A percentile compares a stretch with the other conserved stretches of the same genome.
Evolutionary conservation across 2,797 vertebrate genomes (phyloP).

Genomic region (Apogon hyalosoma): DNA sequence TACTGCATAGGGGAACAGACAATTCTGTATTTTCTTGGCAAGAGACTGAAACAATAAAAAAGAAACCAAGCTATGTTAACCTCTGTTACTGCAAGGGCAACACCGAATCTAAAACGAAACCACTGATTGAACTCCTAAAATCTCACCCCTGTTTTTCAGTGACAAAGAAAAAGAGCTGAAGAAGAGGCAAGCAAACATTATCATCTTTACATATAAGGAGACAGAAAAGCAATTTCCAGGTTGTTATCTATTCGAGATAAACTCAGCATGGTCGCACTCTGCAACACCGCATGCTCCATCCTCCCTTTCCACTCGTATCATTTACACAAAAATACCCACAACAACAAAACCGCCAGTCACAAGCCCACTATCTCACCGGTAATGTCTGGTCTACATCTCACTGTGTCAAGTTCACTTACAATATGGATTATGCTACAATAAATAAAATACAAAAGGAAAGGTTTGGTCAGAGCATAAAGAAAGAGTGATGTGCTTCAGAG

Average conservation of each 20-base stretch:
- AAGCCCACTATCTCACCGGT: background rate
- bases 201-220: conserved; percentile 5
- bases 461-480: background rate
- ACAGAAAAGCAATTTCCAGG: conserved; percentile 25
- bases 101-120: background rate
- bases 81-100: background rate
- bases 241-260: conserved; percentile 8
- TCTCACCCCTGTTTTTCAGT: background rate
- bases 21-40: conserved; percentile 1
- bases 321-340: conserved; percentile 8
- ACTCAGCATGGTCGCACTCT: conserved; percentile 10
- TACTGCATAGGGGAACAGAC: conserved; percentile 21
- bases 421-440: background rate
- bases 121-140: background rate
- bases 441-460: background rate
- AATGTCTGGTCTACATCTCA: background rate
- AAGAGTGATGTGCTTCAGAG: background rate
- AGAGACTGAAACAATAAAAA: conserved; percentile 18
- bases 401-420: background rate
- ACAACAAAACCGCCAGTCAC: background rate
- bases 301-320: conserved; percentile 1
- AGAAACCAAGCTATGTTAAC: conserved; percentile 1
- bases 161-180: conserved; percentile 4
- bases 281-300: conserved; percentile 4
- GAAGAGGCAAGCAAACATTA: background rate